phyloP scores from a whole-genome alignment of 2,113 vertebrate genomes.

The Probosciger aterrimus region DNA sequence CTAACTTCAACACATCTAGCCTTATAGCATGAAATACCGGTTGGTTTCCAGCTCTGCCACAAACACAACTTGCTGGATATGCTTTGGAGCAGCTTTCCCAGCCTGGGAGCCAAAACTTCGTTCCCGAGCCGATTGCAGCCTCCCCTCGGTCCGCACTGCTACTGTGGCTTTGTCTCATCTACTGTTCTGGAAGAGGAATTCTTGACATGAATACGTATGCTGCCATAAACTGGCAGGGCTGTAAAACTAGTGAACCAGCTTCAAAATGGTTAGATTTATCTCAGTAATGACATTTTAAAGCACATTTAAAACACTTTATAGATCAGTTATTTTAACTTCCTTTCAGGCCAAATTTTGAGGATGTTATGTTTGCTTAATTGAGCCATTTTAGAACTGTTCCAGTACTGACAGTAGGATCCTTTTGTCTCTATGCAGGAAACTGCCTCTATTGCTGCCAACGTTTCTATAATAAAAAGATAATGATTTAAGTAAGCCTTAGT shows the following conservation, averaged over 20 bases:
- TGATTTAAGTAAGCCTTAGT: neutral
- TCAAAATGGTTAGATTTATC: constrained; percentile 40
- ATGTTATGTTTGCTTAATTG: constrained; percentile 49
- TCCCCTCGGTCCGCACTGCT: neutral
- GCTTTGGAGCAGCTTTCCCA: neutral
- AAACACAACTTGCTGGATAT: neutral
- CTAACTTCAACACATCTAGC: neutral
- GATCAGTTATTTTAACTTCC: constrained; percentile 34
- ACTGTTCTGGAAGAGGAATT: constrained; percentile 53
- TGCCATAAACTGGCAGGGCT: constrained; percentile 50
- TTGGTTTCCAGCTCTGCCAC: constrained; percentile 18
- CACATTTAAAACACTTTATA: constrained; percentile 48
- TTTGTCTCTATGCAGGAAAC: neutral
- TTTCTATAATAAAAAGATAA: constrained; percentile 6
- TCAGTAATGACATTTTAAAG: constrained; percentile 57
- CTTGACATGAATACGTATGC: neutral
- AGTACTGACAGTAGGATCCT: neutral
- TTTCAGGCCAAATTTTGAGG: constrained; percentile 23
- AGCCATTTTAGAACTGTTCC: constrained; percentile 17
- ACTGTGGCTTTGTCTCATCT: constrained; percentile 52
- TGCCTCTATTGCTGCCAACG: neutral
- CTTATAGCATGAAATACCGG: neutral
- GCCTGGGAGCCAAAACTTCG: neutral
- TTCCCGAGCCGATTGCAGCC: neutral
- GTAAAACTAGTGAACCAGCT: neutral